Conservation (phyloP, 2,888 invertebrate species). For the Microctonus brassicae region DNA sequence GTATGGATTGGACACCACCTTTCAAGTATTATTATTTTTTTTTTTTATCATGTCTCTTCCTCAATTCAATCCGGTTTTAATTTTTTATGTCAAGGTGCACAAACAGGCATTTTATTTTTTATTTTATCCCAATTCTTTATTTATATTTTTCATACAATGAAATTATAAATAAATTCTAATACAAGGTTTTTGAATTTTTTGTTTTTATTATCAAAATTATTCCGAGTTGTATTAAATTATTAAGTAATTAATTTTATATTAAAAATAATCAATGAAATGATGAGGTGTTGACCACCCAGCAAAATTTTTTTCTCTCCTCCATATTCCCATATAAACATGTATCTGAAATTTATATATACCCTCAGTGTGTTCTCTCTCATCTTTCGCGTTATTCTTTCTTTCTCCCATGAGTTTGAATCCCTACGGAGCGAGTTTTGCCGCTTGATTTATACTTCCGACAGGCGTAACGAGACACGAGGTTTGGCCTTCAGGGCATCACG, state of each 20-base stretch:
- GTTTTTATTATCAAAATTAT: no score
- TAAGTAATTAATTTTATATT: no score
- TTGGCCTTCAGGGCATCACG: slow-evolving; percentile 48
- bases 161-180: no score
- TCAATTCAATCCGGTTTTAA: slow-evolving; percentile 2
- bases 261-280: not conserved
- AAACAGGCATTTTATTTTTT: not conserved
- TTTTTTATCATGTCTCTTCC: slow-evolving; percentile 28
- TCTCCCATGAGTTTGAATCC: slow-evolving; percentile 48
- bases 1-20: not conserved
- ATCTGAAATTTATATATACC: no score
- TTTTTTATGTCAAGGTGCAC: not conserved
- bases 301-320: not conserved
- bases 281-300: no score
- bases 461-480: slow-evolving; percentile 59
- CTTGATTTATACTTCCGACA: slow-evolving; percentile 67
- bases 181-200: no score
- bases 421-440: slow-evolving; percentile 51
- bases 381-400: slow-evolving; percentile 39
- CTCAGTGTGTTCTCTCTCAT: no score
- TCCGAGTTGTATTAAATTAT: no score
- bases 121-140: not conserved
- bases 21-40: slow-evolving; percentile 8
- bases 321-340: not conserved
- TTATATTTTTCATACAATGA: no score